phyloP scores from a whole-genome alignment of 92 coral and sea anemone genomes.

The Porites lobata region DNA sequence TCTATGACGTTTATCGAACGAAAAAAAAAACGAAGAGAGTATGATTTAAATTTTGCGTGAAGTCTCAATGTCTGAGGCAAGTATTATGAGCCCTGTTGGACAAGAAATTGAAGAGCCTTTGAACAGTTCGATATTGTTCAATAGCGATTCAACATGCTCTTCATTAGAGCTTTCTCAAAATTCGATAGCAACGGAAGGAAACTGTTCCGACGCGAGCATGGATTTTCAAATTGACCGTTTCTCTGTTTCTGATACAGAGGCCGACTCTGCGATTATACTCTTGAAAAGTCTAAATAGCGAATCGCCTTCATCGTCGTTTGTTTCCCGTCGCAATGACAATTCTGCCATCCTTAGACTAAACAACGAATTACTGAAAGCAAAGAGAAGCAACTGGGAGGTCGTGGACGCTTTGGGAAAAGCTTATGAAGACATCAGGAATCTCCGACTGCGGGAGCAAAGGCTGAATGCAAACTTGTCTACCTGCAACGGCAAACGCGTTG shows the following conservation, averaged over 20 bases:
- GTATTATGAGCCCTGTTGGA: conserved; percentile 26
- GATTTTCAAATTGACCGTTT: conserved; percentile 34
- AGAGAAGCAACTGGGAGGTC: conserved; percentile 81
- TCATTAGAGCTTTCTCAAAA: conserved; percentile 4
- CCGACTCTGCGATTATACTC: conserved; percentile 62
- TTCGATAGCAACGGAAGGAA: conserved; percentile 22
- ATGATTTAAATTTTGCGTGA: conserved; percentile 24
- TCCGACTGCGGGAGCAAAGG: conserved; percentile 78
- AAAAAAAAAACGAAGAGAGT: background rate
- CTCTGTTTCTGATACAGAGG: conserved; percentile 62
- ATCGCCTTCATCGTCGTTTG: conserved; percentile 53
- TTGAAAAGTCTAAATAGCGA: conserved; percentile 53
- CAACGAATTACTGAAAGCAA: conserved; percentile 81
- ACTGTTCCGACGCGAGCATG: conserved; percentile 31
- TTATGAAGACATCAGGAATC: conserved; percentile 75
- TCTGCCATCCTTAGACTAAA: conserved; percentile 84
- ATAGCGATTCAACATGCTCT: conserved; percentile 16
- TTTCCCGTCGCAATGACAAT: conserved; percentile 73
- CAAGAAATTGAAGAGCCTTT: conserved; percentile 48
- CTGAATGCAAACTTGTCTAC: conserved; percentile 19
- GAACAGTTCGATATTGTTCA: conserved; percentile 41
- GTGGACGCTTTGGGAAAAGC: conserved; percentile 81
- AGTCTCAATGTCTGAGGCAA: conserved; percentile 20
- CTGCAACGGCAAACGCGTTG: background rate
- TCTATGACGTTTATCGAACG: conserved; percentile 41